phyloP scores from a whole-genome alignment of 1,140 invertebrate species.

The Drosophila equinoxialis region DNA sequence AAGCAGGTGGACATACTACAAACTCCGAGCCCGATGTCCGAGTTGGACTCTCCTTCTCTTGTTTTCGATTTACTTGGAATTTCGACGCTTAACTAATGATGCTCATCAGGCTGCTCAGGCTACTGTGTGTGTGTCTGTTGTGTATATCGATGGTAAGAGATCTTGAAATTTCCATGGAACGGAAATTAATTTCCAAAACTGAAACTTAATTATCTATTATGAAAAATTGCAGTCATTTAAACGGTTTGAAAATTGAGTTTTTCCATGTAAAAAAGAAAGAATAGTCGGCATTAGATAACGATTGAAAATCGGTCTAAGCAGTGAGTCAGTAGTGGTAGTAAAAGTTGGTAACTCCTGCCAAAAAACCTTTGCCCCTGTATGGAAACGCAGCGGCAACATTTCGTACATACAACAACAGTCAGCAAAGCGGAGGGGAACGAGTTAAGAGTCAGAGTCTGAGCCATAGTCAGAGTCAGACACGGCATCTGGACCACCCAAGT shows the following conservation, averaged over 20 bases:
- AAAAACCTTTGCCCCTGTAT: conserved; percentile 69
- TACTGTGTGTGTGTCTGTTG: conserved; percentile 48
- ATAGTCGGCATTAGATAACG: conserved; percentile 6
- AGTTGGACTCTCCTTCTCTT: not conserved
- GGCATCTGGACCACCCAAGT: conserved; percentile 79
- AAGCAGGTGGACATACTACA: conserved; percentile 53
- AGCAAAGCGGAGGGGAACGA: not conserved
- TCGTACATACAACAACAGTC: conserved; percentile 26
- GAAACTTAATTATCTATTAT: conserved; percentile 75
- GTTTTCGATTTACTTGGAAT: conserved; percentile 73
- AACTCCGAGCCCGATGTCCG: conserved; percentile 6
- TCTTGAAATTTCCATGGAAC: conserved; percentile 52
- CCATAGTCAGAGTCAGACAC: conserved; percentile 55
- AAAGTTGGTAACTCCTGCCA: not conserved
- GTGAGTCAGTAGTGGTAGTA: not conserved
- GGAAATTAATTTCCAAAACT: conserved; percentile 52
- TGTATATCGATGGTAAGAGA: conserved; percentile 36
- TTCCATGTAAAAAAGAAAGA: conserved; percentile 36
- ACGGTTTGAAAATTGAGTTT: conserved; percentile 51
- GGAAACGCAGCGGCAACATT: conserved; percentile 22
- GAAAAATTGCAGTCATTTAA: conserved; percentile 74
- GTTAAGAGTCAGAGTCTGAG: conserved; percentile 9
- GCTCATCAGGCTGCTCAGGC: conserved; percentile 73
- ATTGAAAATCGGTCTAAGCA: conserved; percentile 6
- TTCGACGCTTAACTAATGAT: conserved; percentile 81